These are phyloP conservation scores for Napeogenes inachia DNA, from an alignment of 2,888 invertebrate genomes.

Conservation along the genomic window DNA sequence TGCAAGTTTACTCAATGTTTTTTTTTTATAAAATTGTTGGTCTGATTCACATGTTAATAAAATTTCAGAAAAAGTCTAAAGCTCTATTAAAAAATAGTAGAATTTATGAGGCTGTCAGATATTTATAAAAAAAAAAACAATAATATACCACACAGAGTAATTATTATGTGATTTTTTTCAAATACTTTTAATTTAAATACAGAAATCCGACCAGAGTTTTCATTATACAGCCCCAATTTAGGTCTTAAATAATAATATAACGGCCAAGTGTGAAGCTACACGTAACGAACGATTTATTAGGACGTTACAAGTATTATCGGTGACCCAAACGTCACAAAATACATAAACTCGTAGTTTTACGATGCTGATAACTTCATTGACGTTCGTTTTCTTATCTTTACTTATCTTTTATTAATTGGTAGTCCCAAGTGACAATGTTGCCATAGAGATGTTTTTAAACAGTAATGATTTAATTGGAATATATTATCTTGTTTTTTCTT, in stretches of 20 bases:
- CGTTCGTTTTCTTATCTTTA: conserved; percentile 26
- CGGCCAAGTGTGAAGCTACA: not conserved
- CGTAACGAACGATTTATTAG: not conserved
- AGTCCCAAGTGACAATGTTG: not conserved
- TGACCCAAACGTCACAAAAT: conserved; percentile 48
- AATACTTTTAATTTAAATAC: not conserved
- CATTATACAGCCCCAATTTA: not conserved
- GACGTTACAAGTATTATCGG: conserved; percentile 36
- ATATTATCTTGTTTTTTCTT: not conserved
- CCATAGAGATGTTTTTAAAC: conserved; percentile 1
- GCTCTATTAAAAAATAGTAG: not conserved
- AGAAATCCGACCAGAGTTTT: not conserved
- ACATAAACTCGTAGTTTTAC: conserved; percentile 50
- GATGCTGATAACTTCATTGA: conserved; percentile 40
- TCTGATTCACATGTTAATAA: not conserved
- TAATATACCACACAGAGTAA: no score
- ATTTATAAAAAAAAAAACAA: no score
- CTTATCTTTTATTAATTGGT: conserved; percentile 4
- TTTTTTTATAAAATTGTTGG: not conserved
- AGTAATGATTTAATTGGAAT: not conserved
- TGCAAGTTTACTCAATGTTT: conserved; percentile 2
- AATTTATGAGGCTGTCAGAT: not conserved
- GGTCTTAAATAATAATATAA: not conserved
- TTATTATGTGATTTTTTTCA: not conserved
- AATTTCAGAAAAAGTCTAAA: not conserved